phyloP scores from a whole-genome alignment of 2,888 invertebrate genomes.

The Harpagoxenus sublaevis region DNA sequence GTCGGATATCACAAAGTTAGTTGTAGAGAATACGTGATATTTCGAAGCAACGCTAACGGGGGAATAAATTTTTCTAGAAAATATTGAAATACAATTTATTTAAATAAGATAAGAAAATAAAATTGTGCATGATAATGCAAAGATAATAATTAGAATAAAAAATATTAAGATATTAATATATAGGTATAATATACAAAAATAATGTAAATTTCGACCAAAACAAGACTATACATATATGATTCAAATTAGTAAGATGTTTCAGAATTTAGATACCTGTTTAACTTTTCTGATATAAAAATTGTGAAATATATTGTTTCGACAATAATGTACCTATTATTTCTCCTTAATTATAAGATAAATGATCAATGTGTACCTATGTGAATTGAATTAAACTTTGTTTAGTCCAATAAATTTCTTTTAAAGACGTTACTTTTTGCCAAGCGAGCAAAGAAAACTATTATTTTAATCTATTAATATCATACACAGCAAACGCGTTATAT shows the following conservation, averaged over 20 bases:
- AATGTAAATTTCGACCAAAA: background rate
- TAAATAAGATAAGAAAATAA: background rate
- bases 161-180: background rate
- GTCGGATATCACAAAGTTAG: background rate
- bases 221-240: background rate
- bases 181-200: background rate
- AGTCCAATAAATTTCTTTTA: too few relatives aligned
- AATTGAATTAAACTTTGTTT: too few relatives aligned
- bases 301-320: background rate
- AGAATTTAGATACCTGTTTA: background rate
- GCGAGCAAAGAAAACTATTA: too few relatives aligned
- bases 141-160: background rate
- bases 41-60: background rate
- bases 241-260: background rate
- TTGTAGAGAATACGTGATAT: background rate
- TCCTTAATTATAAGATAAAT: too few relatives aligned
- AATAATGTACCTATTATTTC: too few relatives aligned
- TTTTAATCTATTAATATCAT: too few relatives aligned
- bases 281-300: background rate
- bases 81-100: background rate
- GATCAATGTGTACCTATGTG: too few relatives aligned
- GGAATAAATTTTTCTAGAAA: background rate
- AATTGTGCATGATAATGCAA: background rate
- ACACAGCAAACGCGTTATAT: too few relatives aligned
- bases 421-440: too few relatives aligned